phyloP scores from a whole-genome alignment of 2,888 invertebrate species.

The Rhagium mordax region DNA sequence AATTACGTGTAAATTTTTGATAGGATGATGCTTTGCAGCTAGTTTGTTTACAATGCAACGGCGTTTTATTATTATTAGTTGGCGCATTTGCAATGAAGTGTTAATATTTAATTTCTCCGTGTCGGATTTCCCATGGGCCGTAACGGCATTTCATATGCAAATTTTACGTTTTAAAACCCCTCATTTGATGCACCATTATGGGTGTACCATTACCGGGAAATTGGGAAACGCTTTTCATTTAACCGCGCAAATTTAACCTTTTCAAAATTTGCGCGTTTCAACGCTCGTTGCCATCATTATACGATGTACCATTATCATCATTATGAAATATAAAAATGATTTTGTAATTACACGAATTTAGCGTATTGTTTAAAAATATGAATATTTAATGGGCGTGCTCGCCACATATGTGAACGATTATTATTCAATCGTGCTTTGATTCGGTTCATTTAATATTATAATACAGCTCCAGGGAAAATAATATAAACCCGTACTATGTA shows the following conservation, averaged over 20 bases:
- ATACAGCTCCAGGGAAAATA: background rate
- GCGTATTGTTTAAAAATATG: background rate
- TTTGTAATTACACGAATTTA: background rate
- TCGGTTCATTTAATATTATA: background rate
- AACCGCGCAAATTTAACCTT: conserved; percentile 14
- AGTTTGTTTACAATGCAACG: conserved; percentile 42
- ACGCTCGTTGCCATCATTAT: background rate
- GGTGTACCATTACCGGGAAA: conserved; percentile 23
- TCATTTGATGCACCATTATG: conserved; percentile 23
- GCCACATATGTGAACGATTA: background rate
- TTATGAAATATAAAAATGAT: background rate
- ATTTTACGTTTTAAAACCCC: conserved; percentile 57
- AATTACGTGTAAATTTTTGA: conserved; percentile 40
- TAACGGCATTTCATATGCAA: conserved; percentile 61
- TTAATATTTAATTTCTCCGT: conserved; percentile 64
- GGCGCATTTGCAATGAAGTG: conserved; percentile 62
- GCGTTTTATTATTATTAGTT: conserved; percentile 50
- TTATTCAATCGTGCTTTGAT: background rate
- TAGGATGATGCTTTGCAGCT: conserved; percentile 33
- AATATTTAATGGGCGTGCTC: background rate
- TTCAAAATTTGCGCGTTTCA: conserved; percentile 23
- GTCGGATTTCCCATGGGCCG: conserved; percentile 59
- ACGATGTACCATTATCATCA: background rate
- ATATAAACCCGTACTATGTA: too few species aligned
- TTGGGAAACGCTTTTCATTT: conserved; percentile 24